Base-by-base conservation (phyloP, 2,113 vertebrate genomes). In the Clinocottus analis region DNA sequence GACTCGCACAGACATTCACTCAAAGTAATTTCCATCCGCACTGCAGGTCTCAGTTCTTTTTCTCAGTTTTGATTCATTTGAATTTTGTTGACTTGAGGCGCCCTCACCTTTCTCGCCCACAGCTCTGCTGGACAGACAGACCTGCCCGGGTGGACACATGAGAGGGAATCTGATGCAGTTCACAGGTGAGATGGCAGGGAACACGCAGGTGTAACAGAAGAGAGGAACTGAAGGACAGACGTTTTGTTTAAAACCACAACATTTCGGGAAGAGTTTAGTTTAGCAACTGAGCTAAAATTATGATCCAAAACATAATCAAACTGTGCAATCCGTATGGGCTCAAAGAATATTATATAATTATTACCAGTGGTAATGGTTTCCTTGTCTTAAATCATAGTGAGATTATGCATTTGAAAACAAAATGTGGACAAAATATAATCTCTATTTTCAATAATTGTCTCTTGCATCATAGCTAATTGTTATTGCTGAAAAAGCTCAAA, bases 151-250 rank as follows among this genome's bases (percentile, higher is more conserved):
- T 0, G 90, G 89, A 67, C 95, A 96, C 7, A 27, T 89, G 7
- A 88, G 80, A 3, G 94, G 87, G 66, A 90, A 95, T 25, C 79
- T 87, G 86, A 95, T 92, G 80, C 94, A 95, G 71, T 94, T 91
- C 86, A 94, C 61, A 9, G 93, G 93, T 2, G 94, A 93, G 77
- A 95, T 76, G 62, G 93, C 49, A 0, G 95, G 95, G 39, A 95
- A 95, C 41, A 95, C 92, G 60, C 95, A 96, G 12, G 90, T 94
- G 91, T 93, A 95, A 56, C 95, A 96, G 77, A 90, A 91, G 77
- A 96, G 89, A 31, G 92, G 49, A n/a, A 78, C 94, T 96, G 82
- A 55, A 67, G 73, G 41, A 75, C 19, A 71, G 49, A 53, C 5
- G 21, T 56, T 35, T 27, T 12, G 2, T 17, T 80, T 60, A 79